Conservation (phyloP, 2,888 invertebrate species). For the Andrena bicolor region DNA sequence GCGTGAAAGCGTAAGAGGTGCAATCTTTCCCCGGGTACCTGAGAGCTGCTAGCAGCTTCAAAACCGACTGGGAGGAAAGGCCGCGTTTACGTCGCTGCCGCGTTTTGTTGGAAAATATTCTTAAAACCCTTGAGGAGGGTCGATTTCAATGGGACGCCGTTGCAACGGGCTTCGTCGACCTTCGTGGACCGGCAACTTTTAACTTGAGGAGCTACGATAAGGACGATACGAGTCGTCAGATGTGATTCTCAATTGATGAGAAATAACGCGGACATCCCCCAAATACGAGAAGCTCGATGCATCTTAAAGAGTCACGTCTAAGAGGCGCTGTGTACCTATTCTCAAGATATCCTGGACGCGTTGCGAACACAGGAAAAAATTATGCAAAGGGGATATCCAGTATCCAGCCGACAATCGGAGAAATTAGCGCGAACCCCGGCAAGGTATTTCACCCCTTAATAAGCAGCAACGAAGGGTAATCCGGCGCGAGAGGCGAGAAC, state of each 20-base stretch:
- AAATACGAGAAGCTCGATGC: not conserved
- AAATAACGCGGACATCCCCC: no score
- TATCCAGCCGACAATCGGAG: not conserved
- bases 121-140: slow-evolving; percentile 6
- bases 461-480: not conserved
- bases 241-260: not conserved
- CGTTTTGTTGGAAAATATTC: not conserved
- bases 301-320: not conserved
- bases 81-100: slow-evolving; percentile 3
- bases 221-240: not conserved
- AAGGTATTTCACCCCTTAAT: slow-evolving; percentile 25
- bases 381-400: no score
- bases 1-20: slow-evolving; percentile 3
- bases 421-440: not conserved
- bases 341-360: no score
- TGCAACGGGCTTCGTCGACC: not conserved
- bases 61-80: not conserved
- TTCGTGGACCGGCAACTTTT: not conserved
- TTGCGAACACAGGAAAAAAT: not conserved
- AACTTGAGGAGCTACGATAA: not conserved
- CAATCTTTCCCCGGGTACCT: not conserved
- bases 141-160: not conserved
- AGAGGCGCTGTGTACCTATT: no score
- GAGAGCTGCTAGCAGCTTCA: not conserved
- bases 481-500: not conserved